phyloP scores from a whole-genome alignment of 2,888 invertebrate species.

The Uropetala carovei region DNA sequence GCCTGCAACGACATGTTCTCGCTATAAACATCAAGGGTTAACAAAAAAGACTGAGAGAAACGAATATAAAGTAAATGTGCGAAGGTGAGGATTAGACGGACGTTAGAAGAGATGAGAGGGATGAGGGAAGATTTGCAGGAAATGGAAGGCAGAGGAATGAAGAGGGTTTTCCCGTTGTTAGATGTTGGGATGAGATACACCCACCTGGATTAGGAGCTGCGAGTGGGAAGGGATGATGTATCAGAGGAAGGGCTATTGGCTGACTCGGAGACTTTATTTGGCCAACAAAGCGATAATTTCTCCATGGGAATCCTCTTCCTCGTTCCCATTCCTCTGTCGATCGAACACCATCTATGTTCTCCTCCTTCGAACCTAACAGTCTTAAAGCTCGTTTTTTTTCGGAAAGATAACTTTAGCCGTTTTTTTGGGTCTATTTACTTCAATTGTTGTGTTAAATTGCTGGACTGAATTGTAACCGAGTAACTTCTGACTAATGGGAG shows the following conservation, averaged over 20 bases:
- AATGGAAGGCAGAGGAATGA: background rate
- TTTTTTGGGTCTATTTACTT: too few species aligned
- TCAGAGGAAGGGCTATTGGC: conserved; percentile 7
- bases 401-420: too few species aligned
- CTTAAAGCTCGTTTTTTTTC: too few species aligned
- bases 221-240: conserved; percentile 43
- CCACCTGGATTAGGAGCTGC: background rate
- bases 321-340: background rate
- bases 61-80: background rate
- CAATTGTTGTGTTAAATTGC: too few species aligned
- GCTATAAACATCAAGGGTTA: too few species aligned
- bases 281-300: conserved; percentile 45
- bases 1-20: too few species aligned
- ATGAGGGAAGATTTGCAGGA: too few species aligned
- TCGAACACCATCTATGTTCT: background rate
- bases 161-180: conserved; percentile 26
- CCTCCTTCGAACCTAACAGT: too few species aligned
- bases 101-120: background rate
- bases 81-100: conserved; percentile 23
- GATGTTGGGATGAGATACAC: conserved; percentile 58
- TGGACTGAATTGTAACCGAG: too few species aligned
- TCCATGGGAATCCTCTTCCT: conserved; percentile 8
- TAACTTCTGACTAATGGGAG: too few species aligned
- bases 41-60: background rate
- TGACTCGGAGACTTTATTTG: conserved; percentile 43